These are phyloP conservation scores for Atractosteus spatula DNA, from an alignment of 2,113 vertebrate species.

Conservation along the genomic window DNA sequence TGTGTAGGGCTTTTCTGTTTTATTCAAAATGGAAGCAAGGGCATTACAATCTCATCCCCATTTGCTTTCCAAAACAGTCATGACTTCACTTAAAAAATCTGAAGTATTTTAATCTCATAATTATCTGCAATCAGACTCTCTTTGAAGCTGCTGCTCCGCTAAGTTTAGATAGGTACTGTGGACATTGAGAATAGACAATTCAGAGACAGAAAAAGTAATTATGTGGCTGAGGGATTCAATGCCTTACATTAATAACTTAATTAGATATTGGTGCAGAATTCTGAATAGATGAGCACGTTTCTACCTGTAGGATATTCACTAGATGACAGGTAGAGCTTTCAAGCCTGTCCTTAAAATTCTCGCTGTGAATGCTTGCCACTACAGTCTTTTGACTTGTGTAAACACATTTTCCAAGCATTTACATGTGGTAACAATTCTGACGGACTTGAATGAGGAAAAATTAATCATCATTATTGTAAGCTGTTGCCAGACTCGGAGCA, in stretches of 20 bases:
- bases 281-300: slow-evolving; percentile 43
- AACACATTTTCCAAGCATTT: slow-evolving; percentile 38
- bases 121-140: slow-evolving; percentile 33
- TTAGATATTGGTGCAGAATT: slow-evolving; percentile 40
- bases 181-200: slow-evolving; percentile 38
- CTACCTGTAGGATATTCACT: slow-evolving; percentile 38
- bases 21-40: neutral
- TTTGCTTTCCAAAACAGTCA: neutral
- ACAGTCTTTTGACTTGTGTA: slow-evolving; percentile 33
- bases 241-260: slow-evolving; percentile 42
- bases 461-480: slow-evolving; percentile 42
- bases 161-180: slow-evolving; percentile 37
- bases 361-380: slow-evolving; percentile 38
- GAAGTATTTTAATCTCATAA: slow-evolving; percentile 52
- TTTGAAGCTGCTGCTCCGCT: slow-evolving; percentile 45
- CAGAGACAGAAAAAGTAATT: slow-evolving; percentile 43
- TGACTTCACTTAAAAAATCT: slow-evolving; percentile 36
- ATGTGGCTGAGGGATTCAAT: slow-evolving; percentile 35
- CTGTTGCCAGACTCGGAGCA: slow-evolving; percentile 34
- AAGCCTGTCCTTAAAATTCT: slow-evolving; percentile 38
- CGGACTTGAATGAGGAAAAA: slow-evolving; percentile 41
- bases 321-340: slow-evolving; percentile 33
- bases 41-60: neutral
- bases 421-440: slow-evolving; percentile 45
- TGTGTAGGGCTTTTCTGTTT: slow-evolving; percentile 12